phyloP scores from a whole-genome alignment of 2,888 invertebrate genomes.

The Rhagium mordax region DNA sequence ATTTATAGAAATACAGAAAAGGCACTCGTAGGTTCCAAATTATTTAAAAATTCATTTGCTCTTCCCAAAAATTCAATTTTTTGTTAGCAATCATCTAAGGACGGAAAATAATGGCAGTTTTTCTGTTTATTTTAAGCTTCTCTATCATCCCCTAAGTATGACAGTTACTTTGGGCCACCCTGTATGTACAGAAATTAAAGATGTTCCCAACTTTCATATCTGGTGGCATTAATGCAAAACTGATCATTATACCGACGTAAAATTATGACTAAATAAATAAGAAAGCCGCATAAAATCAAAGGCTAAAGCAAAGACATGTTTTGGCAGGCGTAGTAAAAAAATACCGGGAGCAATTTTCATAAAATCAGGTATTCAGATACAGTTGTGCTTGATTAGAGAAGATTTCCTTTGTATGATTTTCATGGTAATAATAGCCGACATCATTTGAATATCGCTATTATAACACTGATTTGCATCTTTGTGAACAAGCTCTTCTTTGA shows the following conservation, averaged over 20 bases:
- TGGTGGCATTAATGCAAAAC: not conserved
- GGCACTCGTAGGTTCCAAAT: too few relatives aligned
- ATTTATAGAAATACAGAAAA: too few relatives aligned
- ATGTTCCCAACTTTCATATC: too few relatives aligned
- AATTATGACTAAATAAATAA: not conserved
- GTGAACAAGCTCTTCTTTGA: slow-evolving; percentile 44
- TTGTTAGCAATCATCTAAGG: too few relatives aligned
- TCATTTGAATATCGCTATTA: slow-evolving; percentile 53
- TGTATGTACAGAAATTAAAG: too few relatives aligned
- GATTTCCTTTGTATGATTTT: slow-evolving; percentile 51
- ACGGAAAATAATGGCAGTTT: too few relatives aligned
- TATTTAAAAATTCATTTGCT: too few relatives aligned
- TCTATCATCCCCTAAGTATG: too few relatives aligned
- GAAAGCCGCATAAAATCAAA: not conserved
- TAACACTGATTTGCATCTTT: slow-evolving; percentile 53
- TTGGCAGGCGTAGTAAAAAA: not conserved
- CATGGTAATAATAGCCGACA: slow-evolving; percentile 46
- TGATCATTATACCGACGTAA: not conserved
- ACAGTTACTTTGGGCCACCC: too few relatives aligned
- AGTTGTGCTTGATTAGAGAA: slow-evolving; percentile 49
- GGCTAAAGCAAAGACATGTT: not conserved
- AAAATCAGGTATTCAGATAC: slow-evolving; percentile 33
- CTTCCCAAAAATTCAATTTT: too few relatives aligned
- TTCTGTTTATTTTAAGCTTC: too few relatives aligned
- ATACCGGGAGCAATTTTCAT: not conserved